Evolutionary conservation across 2,797 vertebrate species (phyloP), one percentile per base, ranked within the genome.

Genomic region (Sebastolobus alascanus): DNA sequence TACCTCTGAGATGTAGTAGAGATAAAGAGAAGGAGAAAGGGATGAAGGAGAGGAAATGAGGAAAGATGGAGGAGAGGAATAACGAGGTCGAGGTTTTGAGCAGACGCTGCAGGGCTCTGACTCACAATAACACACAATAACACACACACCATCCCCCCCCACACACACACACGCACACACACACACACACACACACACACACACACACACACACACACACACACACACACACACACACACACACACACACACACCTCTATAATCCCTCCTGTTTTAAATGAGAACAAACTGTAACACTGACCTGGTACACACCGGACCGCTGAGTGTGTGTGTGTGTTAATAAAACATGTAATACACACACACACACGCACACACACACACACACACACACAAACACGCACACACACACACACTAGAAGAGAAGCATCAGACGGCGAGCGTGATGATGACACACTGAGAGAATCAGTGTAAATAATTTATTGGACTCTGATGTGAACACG

Each of bases 391-490:
- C n/a, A n/a, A n/a, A n/a, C n/a, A 40, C 38, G 14, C 38, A 40
- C 40, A 18, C 46, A 50, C 46, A 50, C 46, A 50, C 46, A 50
- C 18, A 50, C 46, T 50, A 50, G 46, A 50, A 50, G 16, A 50
- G 46, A 16, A 50, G 46, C 46, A 50, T 50, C 46, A 50, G 16
- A 50, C 46, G 46, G 46, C 46, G 46, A 50, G 46, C 18, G 46
- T 50, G 46, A 50, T 27, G 33, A 77, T 61, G 59, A 61, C 59
- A 61, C 59, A 35, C 64, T 75, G 70, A 78, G 68, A 71, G 67
- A 69, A 46, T 82, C 77, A 25, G 60, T 54, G 50, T 91, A 50
- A 92, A 91, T 91, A 84, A 91, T 92, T 90, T 13, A 93, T 59
- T n/a, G 18, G 1, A 35, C 61, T 84, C 27, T 78, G 80, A 85